These are phyloP conservation scores for Hippocampus guttulatus DNA, from an alignment of 2,113 vertebrate species.

Conservation along the genomic window DNA sequence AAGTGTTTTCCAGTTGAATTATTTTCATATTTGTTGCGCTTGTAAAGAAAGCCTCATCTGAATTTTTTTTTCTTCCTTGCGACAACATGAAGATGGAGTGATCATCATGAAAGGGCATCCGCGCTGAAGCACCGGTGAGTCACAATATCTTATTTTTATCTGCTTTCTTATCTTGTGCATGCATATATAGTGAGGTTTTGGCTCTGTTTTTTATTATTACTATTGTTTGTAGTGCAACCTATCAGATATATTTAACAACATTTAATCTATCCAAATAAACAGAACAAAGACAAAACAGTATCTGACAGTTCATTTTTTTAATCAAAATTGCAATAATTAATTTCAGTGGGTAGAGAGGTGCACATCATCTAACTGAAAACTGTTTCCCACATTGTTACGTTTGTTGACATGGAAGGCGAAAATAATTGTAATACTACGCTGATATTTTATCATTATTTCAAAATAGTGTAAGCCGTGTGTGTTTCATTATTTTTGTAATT, in stretches of 20 bases:
- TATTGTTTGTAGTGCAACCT: neutral
- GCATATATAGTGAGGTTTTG: neutral
- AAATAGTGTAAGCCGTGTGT: neutral
- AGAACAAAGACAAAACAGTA: no score
- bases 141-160: conserved; percentile 5
- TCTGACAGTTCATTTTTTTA: no score
- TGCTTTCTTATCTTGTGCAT: conserved; percentile 8
- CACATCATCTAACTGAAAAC: no score
- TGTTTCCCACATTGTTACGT: no score
- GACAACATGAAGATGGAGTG: conserved; percentile 13
- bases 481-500: neutral
- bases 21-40: neutral
- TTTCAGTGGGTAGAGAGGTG: no score
- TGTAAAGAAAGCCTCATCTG: neutral
- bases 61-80: neutral
- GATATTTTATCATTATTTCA: neutral
- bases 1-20: neutral
- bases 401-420: neutral
- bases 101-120: conserved; percentile 21
- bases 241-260: no score
- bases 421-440: neutral
- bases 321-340: no score
- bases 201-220: neutral
- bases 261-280: no score
- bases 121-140: conserved; percentile 54